phyloP scores from a whole-genome alignment of 2,888 invertebrate species.

The Catocala nupta region DNA sequence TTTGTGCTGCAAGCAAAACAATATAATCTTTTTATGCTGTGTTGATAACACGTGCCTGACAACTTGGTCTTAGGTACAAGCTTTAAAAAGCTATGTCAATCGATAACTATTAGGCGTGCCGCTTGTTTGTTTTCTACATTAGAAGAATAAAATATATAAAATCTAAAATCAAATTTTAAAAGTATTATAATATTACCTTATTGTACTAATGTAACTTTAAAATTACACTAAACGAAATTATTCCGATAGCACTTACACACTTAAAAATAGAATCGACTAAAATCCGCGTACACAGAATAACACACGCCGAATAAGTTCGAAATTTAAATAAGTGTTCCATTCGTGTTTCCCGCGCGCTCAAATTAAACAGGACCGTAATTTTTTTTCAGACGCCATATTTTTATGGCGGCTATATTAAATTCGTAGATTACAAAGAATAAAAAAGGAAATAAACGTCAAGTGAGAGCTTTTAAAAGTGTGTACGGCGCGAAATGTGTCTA shows the following conservation, averaged over 20 bases:
- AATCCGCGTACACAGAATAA: slow-evolving; percentile 14
- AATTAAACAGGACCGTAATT: slow-evolving; percentile 70
- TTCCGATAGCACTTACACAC: not conserved
- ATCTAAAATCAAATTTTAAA: too few relatives aligned
- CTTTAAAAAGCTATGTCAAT: too few relatives aligned
- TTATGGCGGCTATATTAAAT: slow-evolving; percentile 78
- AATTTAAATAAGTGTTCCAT: slow-evolving; percentile 71
- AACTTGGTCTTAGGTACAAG: too few relatives aligned
- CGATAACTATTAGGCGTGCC: too few relatives aligned
- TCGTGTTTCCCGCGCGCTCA: slow-evolving; percentile 58
- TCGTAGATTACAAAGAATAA: slow-evolving; percentile 79
- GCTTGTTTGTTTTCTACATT: too few relatives aligned
- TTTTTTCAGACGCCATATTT: slow-evolving; percentile 70
- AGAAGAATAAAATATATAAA: too few relatives aligned
- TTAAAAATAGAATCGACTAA: slow-evolving; percentile 9
- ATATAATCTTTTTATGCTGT: too few relatives aligned
- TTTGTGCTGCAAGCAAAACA: too few relatives aligned
- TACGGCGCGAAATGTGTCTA: slow-evolving; percentile 61
- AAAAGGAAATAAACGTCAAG: slow-evolving; percentile 79
- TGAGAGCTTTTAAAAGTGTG: slow-evolving; percentile 71
- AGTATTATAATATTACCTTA: too few relatives aligned
- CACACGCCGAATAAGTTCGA: slow-evolving; percentile 57
- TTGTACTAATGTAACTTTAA: too few relatives aligned
- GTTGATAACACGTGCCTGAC: too few relatives aligned
- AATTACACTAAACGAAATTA: too few relatives aligned